phyloP scores from a whole-genome alignment of 2,888 invertebrate genomes.

The Cabera pusaria region DNA sequence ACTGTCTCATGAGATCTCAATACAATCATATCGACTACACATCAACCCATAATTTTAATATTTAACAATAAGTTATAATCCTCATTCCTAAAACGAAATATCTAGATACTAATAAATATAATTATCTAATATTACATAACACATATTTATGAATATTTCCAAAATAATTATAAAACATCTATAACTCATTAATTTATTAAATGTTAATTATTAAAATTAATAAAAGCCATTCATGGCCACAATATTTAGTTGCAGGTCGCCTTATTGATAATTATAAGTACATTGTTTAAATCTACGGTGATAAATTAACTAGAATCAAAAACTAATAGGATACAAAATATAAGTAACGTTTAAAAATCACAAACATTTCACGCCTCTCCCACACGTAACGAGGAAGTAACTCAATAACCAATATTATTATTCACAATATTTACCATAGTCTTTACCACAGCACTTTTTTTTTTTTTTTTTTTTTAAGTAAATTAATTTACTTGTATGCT shows the following conservation, averaged over 20 bases:
- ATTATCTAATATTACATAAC: slow-evolving; percentile 5
- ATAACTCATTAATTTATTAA: slow-evolving; percentile 3
- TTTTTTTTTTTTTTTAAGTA: too few relatives aligned
- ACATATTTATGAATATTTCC: slow-evolving; percentile 1
- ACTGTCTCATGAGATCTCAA: slow-evolving; percentile 21
- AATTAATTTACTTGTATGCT: too few relatives aligned
- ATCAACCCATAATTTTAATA: slow-evolving; percentile 8
- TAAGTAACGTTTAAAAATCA: slow-evolving; percentile 30
- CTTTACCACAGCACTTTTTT: too few relatives aligned
- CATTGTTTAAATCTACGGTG: slow-evolving; percentile 1
- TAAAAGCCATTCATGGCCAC: slow-evolving; percentile 9
- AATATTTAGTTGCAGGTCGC: slow-evolving; percentile 7
- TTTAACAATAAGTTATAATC: slow-evolving; percentile 8
- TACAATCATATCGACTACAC: slow-evolving; percentile 14
- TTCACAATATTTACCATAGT: too few relatives aligned
- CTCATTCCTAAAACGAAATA: slow-evolving; percentile 11
- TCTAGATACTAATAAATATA: slow-evolving; percentile 10
- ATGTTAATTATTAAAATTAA: slow-evolving; percentile 1
- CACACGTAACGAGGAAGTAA: slow-evolving; percentile 3
- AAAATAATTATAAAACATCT: not conserved
- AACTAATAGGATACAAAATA: slow-evolving; percentile 26
- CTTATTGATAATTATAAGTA: not conserved
- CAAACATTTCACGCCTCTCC: slow-evolving; percentile 22
- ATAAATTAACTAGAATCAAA: slow-evolving; percentile 19
- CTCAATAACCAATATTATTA: slow-evolving; percentile 5